Evolutionary conservation across 2,888 invertebrate species (phyloP), one percentile per base, ranked within the genome.

Genomic region (Trichogramma dendrolimi): DNA sequence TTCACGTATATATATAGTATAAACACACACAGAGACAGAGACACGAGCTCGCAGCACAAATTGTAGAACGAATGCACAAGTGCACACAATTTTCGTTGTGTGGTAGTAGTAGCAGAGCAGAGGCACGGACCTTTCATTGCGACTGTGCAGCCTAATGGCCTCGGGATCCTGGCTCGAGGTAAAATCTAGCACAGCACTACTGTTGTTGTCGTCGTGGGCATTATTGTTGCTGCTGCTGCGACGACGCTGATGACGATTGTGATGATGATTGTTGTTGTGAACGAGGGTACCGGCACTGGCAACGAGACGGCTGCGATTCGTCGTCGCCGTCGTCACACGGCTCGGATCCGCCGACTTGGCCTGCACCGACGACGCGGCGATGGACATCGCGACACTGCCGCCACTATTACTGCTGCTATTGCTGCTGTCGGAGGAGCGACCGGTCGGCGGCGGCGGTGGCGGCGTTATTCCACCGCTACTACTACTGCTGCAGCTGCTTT

Each of bases 381-480:
- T 77, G 72, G 75, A 73, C 78, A 77, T 77, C 74, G 75, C 77
- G 72, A 71, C 74, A 77, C 78, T 78, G 75, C 60, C 11, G 59
- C 47, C 38, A 61, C 41, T 38, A 62, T 55, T 38, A 44, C 46
- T 49, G 53, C 46, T 44, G 61, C 60, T 27, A 58, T 53, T 11
- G 40, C 60, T 53, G 61, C 64, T 38, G 54, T 58, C 46, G 48
- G 62, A 11, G 52, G 50, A 27, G 49, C 63, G 58, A 48, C 64
- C 54, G 58, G 51, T 51, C 64, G 6, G 68, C 70, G 58, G 67
- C 71, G 6, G 69, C 69, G 7, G 27, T 3, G 27, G 27, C 27
- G 27, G 27, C 57, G 72, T 71, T 40, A 70, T 70, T 50, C 5
- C 4, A 4, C 4, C 7, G 53, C 41, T 42, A 42, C 42, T 42